These are phyloP conservation scores for Polyploca ridens DNA, from an alignment of 2,888 invertebrate genomes.

Conservation along the genomic window DNA sequence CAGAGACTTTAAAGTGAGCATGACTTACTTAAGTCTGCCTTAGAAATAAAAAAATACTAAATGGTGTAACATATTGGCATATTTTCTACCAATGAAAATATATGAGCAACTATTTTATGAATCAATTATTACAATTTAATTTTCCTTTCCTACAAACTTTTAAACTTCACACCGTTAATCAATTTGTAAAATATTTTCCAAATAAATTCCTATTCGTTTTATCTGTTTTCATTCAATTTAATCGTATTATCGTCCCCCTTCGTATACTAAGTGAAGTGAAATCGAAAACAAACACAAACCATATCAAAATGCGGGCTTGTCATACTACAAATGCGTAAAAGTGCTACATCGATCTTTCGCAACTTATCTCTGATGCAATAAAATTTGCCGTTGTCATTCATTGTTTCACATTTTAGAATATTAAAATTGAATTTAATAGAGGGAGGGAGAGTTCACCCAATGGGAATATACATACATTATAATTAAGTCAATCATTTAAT, in stretches of 20 bases:
- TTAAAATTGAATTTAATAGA: not conserved
- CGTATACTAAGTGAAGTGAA: constrained; percentile 62
- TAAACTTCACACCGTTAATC: constrained; percentile 22
- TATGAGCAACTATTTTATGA: no score
- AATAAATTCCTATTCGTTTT: constrained; percentile 30
- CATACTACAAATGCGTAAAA: constrained; percentile 24
- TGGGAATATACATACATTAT: no score
- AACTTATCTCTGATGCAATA: constrained; percentile 28
- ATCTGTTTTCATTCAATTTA: constrained; percentile 48
- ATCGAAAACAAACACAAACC: constrained; percentile 67
- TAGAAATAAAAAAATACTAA: no score
- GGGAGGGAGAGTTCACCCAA: not conserved
- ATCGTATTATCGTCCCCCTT: constrained; percentile 48
- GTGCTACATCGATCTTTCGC: constrained; percentile 32
- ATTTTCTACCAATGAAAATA: no score
- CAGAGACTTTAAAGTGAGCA: no score
- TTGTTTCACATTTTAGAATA: not conserved
- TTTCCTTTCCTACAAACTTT: constrained; percentile 18
- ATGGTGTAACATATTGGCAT: no score
- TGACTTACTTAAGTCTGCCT: no score
- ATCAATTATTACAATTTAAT: not conserved
- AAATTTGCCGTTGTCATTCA: not conserved
- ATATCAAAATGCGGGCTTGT: constrained; percentile 65
- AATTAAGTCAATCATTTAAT: not conserved
- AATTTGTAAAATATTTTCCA: not conserved